phyloP scores from a whole-genome alignment of 2,797 vertebrate species.

The Sebastes kiyomatsui region DNA sequence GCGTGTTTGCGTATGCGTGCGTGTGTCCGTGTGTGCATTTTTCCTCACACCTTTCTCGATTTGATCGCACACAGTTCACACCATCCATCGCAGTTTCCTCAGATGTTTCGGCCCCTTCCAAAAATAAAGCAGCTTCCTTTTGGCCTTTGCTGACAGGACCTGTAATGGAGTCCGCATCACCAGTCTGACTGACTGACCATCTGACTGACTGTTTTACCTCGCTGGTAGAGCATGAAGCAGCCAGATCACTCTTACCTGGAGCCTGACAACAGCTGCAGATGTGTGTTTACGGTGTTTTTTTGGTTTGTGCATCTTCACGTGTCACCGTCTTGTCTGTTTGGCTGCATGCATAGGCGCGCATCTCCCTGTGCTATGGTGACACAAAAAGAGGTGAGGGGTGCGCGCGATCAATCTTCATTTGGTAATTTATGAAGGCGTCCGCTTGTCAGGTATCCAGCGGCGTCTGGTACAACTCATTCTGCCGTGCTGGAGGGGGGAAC shows the following conservation, averaged over 20 bases:
- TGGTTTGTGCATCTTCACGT: background rate
- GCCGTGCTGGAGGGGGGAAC: conserved; percentile 74
- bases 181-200: conserved; percentile 55
- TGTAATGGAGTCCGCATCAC: conserved; percentile 69
- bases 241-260: conserved; percentile 36
- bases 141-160: conserved; percentile 57
- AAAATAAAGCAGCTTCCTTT: conserved; percentile 60
- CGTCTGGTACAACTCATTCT: conserved; percentile 84
- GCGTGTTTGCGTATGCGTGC: conserved; percentile 37
- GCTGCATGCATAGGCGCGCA: background rate
- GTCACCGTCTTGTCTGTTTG: background rate
- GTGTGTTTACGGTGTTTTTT: background rate
- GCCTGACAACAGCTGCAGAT: conserved; percentile 47
- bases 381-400: conserved; percentile 67
- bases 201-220: conserved; percentile 63
- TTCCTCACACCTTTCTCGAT: conserved; percentile 4
- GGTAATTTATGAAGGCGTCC: conserved; percentile 82
- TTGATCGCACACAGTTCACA: background rate
- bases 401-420: conserved; percentile 85
- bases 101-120: conserved; percentile 27
- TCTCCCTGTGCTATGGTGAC: conserved; percentile 27
- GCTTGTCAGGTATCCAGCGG: conserved; percentile 84
- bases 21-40: conserved; percentile 11
- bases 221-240: conserved; percentile 55
- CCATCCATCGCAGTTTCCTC: background rate